Evolutionary conservation across 2,113 vertebrate species (phyloP), one percentile per base, ranked within the genome.

Genomic region (Colossoma macropomum): DNA sequence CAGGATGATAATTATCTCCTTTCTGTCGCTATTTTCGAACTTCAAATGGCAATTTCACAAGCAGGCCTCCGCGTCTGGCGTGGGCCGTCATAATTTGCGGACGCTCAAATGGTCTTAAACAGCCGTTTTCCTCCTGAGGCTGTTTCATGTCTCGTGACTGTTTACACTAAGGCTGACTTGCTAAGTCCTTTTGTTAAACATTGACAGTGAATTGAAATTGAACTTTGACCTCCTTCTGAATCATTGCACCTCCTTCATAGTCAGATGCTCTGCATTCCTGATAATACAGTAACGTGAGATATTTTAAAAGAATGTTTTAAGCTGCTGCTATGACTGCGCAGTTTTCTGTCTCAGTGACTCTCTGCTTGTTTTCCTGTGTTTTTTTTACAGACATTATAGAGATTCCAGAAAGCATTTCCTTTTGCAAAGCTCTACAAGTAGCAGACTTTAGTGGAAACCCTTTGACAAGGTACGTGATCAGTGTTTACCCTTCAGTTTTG

Each of bases 391-490:
- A 99, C 92, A 98, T 99, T 91, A 94, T 96, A 87, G 97, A 98
- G 94, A 97, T 99, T 92, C 98, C 98, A 90, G 98, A 99, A 90
- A 98, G 94, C 92, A 99, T 99, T 95, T 97, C 97, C 41, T 94
- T 96, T 92, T 99, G 98, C 93, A 99, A 96, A 96, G 94, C 95
- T 76, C 96, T 99, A 81, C 97, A 99, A 92, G 92, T 99, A 86
- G 98, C 97, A 90, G 98, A 99, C 92, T 99, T 99, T 92, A 99
- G 98, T 88, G 98, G 98, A 88, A 99, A 99, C 92, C 97, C 98
- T 84, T 92, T 99, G 90, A 96, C 95, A 87, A 98, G 97, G 98
- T 99, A 96, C 91, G 80, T 69, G 50, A 50, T n/a, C 12, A 21
- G 32, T 16, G n/a, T 13, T 41, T 38, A 4, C 30, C 21, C 52